Base-by-base conservation (phyloP, 2,797 vertebrate species). In the Enteromius afrohamiltoni region DNA sequence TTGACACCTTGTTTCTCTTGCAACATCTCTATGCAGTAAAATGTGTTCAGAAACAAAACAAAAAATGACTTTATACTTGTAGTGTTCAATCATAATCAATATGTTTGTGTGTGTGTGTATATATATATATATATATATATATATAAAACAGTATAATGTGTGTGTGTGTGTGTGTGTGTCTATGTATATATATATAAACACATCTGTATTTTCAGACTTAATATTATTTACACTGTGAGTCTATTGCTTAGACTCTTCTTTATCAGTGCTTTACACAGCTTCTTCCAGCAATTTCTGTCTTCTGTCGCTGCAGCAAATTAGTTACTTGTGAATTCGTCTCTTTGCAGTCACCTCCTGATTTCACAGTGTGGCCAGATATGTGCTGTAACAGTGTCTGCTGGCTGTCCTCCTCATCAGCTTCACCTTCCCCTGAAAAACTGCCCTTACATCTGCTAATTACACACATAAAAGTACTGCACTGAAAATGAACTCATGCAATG, bases 361-460 rank as follows among this genome's bases (percentile, higher is more conserved):
- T 65, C 55, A 23, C 70, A 53, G 45, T 45, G 67, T 62, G 77
- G 19, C 23, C 79, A 89, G 77, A 83, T 87, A 80, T 76, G 82
- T 80, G 73, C 79, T 74, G 49, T 51, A 85, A 85, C 83, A 67
- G 65, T 21, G 37, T 53, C 21, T 80, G 51, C 65, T 68, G 69
- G 65, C 77, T 80, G 55, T 67, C 68, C 51, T 87, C 83, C 85
- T 79, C 78, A 88, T 90, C 83, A 86, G 84, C 88, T 83, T 88
- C 84, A 89, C 88, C 82, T 87, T 78, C 68, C 45, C 64, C 76
- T 68, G 82, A 76, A 77, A 85, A 85, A 49, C 79, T 51, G 65
- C 85, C 87, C 88, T 85, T 84, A 80, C 67, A 49, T 34, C 84
- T 84, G 74, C 79, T 88, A 85, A 90, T 91, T 90, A 90, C 85